Evolutionary conservation across 2,797 vertebrate genomes (phyloP).

Genomic region (Argyrosomus regius): DNA sequence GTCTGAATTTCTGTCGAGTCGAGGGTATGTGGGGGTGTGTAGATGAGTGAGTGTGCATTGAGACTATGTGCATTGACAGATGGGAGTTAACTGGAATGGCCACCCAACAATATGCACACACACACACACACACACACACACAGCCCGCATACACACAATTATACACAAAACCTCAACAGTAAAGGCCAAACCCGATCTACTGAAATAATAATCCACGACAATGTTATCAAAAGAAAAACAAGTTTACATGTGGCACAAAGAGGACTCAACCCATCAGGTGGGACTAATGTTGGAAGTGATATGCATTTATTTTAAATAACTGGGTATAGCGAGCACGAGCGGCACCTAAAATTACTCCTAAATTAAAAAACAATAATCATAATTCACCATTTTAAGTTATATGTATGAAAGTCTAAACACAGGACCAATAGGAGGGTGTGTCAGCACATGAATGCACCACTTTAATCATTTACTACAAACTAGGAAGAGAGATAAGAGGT

Average conservation of each 20-base stretch:
- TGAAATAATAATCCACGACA: not conserved
- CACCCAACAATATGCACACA: not conserved
- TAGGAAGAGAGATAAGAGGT: not conserved
- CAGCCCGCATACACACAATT: not conserved
- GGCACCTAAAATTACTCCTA: not conserved
- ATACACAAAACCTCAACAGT: not conserved
- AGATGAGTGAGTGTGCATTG: slow-evolving; percentile 24
- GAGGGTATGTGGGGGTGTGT: slow-evolving; percentile 19
- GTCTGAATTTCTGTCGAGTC: slow-evolving; percentile 37
- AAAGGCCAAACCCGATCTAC: not conserved
- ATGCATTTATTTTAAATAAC: not conserved
- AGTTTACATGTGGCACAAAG: not conserved
- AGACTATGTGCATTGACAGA: slow-evolving; percentile 21
- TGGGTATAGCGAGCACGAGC: too few relatives aligned
- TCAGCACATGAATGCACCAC: not conserved
- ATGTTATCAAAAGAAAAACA: not conserved
- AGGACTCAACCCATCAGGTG: not conserved
- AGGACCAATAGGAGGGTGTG: not conserved
- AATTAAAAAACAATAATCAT: too few relatives aligned
- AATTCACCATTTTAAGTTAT: not conserved
- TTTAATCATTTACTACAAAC: not conserved
- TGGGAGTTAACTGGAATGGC: not conserved
- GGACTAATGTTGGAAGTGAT: not conserved
- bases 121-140: not conserved
- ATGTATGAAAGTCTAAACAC: not conserved